These are phyloP conservation scores for Miltochrista miniata DNA, from an alignment of 2,888 invertebrate genomes.

Conservation along the genomic window DNA sequence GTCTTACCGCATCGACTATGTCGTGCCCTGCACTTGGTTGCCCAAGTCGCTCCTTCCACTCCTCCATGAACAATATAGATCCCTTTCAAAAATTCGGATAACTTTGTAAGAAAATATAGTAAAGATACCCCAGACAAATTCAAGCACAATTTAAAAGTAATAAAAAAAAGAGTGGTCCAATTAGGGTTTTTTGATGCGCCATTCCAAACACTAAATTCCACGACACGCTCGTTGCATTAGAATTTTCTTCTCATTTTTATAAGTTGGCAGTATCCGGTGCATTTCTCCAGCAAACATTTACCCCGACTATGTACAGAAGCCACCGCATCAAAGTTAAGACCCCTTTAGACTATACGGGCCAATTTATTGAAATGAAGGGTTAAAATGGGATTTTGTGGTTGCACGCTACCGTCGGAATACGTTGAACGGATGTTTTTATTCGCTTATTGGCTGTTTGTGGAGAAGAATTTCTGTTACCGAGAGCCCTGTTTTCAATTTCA, in stretches of 20 bases:
- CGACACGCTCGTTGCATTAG: constrained; percentile 11
- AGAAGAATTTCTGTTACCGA: constrained; percentile 13
- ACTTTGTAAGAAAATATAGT: no score
- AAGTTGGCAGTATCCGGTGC: constrained; percentile 19
- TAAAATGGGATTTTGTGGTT: constrained; percentile 53
- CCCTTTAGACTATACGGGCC: constrained; percentile 26
- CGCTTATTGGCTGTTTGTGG: constrained; percentile 16
- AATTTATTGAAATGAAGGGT: constrained; percentile 61
- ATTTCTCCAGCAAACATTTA: constrained; percentile 33
- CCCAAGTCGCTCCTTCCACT: no score
- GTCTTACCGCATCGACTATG: no score
- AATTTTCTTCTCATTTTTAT: constrained; percentile 32
- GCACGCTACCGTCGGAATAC: constrained; percentile 28
- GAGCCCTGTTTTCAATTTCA: constrained; percentile 16
- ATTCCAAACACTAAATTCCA: constrained; percentile 4
- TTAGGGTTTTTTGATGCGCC: neutral
- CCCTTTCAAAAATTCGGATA: no score
- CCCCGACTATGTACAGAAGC: constrained; percentile 20
- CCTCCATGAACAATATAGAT: no score
- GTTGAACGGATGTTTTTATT: constrained; percentile 31
- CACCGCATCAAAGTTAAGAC: constrained; percentile 42
- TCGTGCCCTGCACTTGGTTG: no score
- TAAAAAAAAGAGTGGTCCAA: no score
- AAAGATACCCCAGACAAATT: no score
- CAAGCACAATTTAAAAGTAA: no score